Conservation (phyloP, 2,888 invertebrate genomes). For the Atherix ibis region DNA sequence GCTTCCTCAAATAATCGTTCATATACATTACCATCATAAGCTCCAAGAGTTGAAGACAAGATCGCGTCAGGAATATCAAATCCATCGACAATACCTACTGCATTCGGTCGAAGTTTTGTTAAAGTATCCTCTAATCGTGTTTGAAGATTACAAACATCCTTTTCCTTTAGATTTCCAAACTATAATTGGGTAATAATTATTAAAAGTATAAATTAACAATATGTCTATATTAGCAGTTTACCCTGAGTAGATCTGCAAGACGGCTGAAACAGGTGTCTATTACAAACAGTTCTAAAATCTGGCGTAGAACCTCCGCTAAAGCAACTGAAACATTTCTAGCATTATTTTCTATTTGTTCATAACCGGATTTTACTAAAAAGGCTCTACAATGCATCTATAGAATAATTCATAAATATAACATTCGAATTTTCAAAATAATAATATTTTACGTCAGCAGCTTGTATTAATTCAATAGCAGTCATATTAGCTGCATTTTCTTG, state of each 20-base stretch:
- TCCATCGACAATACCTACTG: constrained; percentile 79
- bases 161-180: constrained; percentile 26
- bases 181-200: constrained; percentile 9
- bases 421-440: not conserved
- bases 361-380: constrained; percentile 58
- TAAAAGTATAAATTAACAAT: not conserved
- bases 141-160: constrained; percentile 39
- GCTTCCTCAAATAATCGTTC: constrained; percentile 66
- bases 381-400: constrained; percentile 64
- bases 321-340: constrained; percentile 39
- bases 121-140: constrained; percentile 56
- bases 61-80: constrained; percentile 78
- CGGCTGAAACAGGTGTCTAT: constrained; percentile 58
- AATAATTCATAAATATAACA: constrained; percentile 20
- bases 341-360: constrained; percentile 38
- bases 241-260: constrained; percentile 66
- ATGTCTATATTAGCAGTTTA: constrained; percentile 25
- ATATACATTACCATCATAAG: constrained; percentile 75
- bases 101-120: constrained; percentile 63
- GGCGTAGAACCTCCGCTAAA: constrained; percentile 46
- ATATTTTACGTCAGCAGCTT: constrained; percentile 60
- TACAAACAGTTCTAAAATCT: constrained; percentile 62
- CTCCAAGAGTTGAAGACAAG: constrained; percentile 61
- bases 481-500: constrained; percentile 78
- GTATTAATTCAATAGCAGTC: constrained; percentile 65